Evolutionary conservation across 2,797 vertebrate genomes (phyloP), one percentile per base, ranked within the genome.

Genomic region (Coreius guichenoti): DNA sequence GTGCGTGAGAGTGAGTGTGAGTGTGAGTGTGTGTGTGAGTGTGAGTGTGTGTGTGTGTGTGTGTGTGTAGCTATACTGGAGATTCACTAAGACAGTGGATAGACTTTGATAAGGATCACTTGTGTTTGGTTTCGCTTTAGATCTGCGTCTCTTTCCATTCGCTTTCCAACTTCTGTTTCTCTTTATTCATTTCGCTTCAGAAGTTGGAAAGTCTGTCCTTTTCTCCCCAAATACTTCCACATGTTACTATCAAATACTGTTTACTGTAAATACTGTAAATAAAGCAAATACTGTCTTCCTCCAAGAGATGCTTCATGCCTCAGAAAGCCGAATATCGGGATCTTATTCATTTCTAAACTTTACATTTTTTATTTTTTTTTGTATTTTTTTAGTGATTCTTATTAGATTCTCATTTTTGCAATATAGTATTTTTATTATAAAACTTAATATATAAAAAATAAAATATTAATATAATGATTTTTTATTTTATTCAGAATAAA

Each of bases 61-160:
- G n/a, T 74, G 23, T 47, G 45, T 49, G 49, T 73, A 8, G 29
- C 0, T 43, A 23, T 8, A 1, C 16, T 54, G 47, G 70, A 43
- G 72, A 73, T 19, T 21, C 26, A 13, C 47, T 45, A n/a, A 47
- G 16, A 39, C 72, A n/a, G 45, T n/a, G 43, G 68, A 17, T 76
- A 39, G 65, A 68, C 36, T 56, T 43, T 67, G 84, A 87, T 87
- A 84, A 74, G 29, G 63, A 87, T 79, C 84, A 5, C 16, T 33
- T 75, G 78, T 70, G 45, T 87, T 47, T 86, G 67, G 88, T 86
- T 86, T 86, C 84, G 7, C 43, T 73, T 26, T 11, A 39, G 77
- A 79, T 29, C 45, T n/a, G 23, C 36, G 1, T 58, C 76, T 79
- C 23, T 77, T 86, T 83, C 72, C 79, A 49, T 56, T 83, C 29